Conservation (phyloP, 2,888 invertebrate genomes). For the Metopia argyrocephala region DNA sequence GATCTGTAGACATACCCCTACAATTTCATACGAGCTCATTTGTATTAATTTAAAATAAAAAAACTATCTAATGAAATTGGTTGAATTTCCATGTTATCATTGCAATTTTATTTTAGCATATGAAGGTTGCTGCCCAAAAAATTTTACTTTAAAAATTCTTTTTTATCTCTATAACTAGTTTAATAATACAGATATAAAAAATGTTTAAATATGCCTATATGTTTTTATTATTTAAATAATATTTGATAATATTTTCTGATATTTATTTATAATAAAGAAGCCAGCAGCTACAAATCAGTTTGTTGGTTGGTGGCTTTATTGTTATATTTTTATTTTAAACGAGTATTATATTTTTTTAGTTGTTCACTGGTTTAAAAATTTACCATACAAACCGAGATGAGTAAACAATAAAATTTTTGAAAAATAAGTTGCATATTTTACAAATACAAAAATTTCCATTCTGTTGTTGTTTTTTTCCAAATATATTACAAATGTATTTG, state of each 20-base stretch:
- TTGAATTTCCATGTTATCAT: too few species aligned
- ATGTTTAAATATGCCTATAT: too few species aligned
- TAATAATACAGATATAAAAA: too few species aligned
- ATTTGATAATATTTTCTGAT: neutral
- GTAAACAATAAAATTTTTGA: neutral
- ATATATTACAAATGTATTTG: conserved; percentile 3
- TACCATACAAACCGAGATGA: neutral
- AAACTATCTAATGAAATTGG: too few species aligned
- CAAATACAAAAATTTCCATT: neutral
- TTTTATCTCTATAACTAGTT: too few species aligned
- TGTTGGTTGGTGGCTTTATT: neutral
- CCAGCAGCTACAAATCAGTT: neutral
- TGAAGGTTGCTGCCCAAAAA: too few species aligned
- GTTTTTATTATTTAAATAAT: neutral
- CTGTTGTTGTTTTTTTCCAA: too few species aligned
- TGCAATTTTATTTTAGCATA: too few species aligned
- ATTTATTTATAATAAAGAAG: conserved; percentile 19
- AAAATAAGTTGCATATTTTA: neutral
- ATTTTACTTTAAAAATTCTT: too few species aligned
- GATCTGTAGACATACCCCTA: too few species aligned
- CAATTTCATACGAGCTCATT: too few species aligned
- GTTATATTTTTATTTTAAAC: neutral
- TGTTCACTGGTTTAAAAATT: neutral
- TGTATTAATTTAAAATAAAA: too few species aligned
- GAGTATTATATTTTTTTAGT: neutral